Conservation (phyloP, 2,888 invertebrate species). For the Brachynemurus nebulosus region DNA sequence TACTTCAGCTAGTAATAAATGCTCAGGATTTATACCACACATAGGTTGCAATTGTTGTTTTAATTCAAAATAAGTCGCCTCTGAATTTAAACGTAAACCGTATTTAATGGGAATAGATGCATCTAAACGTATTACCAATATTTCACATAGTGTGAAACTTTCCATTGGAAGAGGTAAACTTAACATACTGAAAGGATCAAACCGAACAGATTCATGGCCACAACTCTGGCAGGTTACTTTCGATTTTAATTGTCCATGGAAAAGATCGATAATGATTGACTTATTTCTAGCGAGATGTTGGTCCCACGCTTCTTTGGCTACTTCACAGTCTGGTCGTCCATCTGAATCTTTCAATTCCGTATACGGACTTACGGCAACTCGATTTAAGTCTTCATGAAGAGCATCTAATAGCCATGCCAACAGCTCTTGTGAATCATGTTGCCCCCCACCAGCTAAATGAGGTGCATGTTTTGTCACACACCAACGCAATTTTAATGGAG, state of each 20-base stretch:
- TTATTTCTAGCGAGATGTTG: constrained; percentile 69
- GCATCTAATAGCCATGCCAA: constrained; percentile 84
- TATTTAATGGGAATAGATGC: constrained; percentile 75
- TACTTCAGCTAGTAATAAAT: constrained; percentile 59
- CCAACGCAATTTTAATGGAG: constrained; percentile 72
- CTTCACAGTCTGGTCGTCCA: constrained; percentile 58
- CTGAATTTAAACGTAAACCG: constrained; percentile 69
- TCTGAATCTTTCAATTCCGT: constrained; percentile 60
- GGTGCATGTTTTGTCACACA: constrained; percentile 80
- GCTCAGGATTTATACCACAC: constrained; percentile 43
- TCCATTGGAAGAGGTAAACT: constrained; percentile 86
- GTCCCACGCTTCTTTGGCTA: constrained; percentile 68
- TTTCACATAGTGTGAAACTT: constrained; percentile 61
- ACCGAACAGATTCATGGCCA: constrained; percentile 69
- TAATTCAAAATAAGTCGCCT: constrained; percentile 63
- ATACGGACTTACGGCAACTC: constrained; percentile 51
- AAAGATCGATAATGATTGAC: constrained; percentile 78
- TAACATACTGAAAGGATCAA: constrained; percentile 85
- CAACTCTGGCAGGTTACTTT: constrained; percentile 73
- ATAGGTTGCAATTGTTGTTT: constrained; percentile 54
- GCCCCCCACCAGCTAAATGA: constrained; percentile 74
- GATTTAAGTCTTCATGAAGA: constrained; percentile 82
- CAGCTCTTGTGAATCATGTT: constrained; percentile 87
- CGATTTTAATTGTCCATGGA: constrained; percentile 86
- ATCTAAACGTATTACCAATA: constrained; percentile 65